These are phyloP conservation scores for Bothrops jararaca DNA, from an alignment of 2,113 vertebrate species.

Conservation along the genomic window DNA sequence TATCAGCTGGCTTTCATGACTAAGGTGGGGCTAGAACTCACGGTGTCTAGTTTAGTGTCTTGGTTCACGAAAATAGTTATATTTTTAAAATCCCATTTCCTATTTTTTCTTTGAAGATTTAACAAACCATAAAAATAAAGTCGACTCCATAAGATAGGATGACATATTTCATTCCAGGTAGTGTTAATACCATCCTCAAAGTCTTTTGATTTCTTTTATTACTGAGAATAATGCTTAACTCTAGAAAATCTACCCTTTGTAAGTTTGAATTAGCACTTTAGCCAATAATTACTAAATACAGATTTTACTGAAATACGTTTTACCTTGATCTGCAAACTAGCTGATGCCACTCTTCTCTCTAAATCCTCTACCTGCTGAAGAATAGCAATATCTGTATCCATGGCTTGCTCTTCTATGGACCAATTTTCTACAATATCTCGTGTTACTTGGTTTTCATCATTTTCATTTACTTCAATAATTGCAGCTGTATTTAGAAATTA, in stretches of 20 bases:
- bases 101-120: background rate
- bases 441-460: slow-evolving; percentile 81
- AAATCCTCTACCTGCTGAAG: slow-evolving; percentile 92
- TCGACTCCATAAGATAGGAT: background rate
- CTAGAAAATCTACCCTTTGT: slow-evolving; percentile 43
- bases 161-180: background rate
- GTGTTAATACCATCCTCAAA: background rate
- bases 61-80: background rate
- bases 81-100: background rate
- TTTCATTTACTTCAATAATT: slow-evolving; percentile 80
- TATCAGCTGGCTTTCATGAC: background rate
- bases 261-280: slow-evolving; percentile 37
- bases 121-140: slow-evolving; percentile 16
- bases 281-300: slow-evolving; percentile 43
- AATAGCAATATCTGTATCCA: slow-evolving; percentile 86
- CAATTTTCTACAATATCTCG: slow-evolving; percentile 83
- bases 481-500: slow-evolving; percentile 74
- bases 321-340: slow-evolving; percentile 92
- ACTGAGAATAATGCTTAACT: slow-evolving; percentile 10
- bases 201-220: slow-evolving; percentile 6
- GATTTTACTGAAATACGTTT: slow-evolving; percentile 61
- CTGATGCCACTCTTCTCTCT: slow-evolving; percentile 88
- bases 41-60: background rate
- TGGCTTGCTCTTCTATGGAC: slow-evolving; percentile 91
- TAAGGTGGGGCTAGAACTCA: background rate